Evolutionary conservation across 2,113 vertebrate genomes (phyloP).

Genomic region (Phrynosoma blainvillii): DNA sequence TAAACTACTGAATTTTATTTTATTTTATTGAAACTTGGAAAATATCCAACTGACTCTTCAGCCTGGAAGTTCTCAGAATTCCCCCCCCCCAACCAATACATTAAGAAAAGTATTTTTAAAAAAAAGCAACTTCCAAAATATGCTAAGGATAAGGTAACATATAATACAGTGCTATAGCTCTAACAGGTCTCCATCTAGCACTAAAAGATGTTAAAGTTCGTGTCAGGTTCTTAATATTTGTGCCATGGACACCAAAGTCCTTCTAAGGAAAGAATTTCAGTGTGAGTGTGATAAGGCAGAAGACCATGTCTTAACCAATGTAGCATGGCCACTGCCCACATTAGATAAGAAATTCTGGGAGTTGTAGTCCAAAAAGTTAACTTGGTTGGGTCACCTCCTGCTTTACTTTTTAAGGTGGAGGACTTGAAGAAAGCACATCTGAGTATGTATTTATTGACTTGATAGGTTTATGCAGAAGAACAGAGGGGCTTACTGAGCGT

Average conservation of each 20-base stretch:
- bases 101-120: not conserved
- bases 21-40: not conserved
- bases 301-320: not conserved
- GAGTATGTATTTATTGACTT: not conserved
- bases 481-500: not conserved
- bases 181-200: not conserved
- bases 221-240: not conserved
- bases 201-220: not conserved
- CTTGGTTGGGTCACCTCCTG: not conserved
- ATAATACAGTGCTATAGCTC: not conserved
- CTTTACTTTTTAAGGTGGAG: not conserved
- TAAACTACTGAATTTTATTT: conserved; percentile 21
- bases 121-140: not conserved
- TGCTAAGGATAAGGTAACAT: not conserved
- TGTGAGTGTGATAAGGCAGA: not conserved
- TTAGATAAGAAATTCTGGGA: too few species aligned
- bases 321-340: too few species aligned
- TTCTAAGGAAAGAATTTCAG: not conserved
- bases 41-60: not conserved
- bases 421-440: not conserved
- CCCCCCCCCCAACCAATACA: not conserved
- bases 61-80: not conserved
- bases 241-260: too few species aligned
- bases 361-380: too few species aligned
- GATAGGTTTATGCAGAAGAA: not conserved